Evolutionary conservation across 2,888 invertebrate species (phyloP).

Genomic region (Pollenia labialis): DNA sequence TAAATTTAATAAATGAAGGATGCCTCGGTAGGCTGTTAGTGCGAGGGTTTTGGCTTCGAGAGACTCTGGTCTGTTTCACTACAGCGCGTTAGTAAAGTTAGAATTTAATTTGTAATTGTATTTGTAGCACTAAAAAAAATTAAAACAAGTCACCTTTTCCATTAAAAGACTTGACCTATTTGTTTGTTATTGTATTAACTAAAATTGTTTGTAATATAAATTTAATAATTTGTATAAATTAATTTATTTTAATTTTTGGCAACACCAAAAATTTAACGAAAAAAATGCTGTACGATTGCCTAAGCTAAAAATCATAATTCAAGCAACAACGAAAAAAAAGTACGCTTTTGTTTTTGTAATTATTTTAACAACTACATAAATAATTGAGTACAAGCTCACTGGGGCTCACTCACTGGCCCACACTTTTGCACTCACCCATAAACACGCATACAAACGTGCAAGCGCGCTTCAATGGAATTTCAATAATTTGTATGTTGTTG

Average conservation of each 20-base stretch:
- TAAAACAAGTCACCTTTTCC: too few relatives aligned
- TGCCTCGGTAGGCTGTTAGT: too few relatives aligned
- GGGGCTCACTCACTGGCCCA: background rate
- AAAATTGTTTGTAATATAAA: background rate
- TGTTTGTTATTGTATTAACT: too few relatives aligned
- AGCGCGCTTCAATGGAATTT: constrained; percentile 61
- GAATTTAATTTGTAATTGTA: too few relatives aligned
- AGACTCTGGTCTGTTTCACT: too few relatives aligned
- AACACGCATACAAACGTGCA: constrained; percentile 11
- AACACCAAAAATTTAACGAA: constrained; percentile 19
- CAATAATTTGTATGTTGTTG: constrained; percentile 55
- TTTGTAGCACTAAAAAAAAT: too few relatives aligned
- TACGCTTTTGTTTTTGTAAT: constrained; percentile 42
- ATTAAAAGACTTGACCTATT: too few relatives aligned
- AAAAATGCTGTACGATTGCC: background rate
- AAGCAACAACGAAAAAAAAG: constrained; percentile 21
- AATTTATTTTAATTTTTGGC: constrained; percentile 23
- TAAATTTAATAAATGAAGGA: background rate
- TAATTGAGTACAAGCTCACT: constrained; percentile 14
- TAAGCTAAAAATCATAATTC: constrained; percentile 38
- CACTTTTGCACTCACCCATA: background rate
- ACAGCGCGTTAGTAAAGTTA: too few relatives aligned
- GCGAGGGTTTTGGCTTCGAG: too few relatives aligned
- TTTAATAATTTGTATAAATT: constrained; percentile 31
- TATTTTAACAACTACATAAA: constrained; percentile 5